Conservation (phyloP, 2,113 vertebrate genomes). For the Megatriorchis doriae region DNA sequence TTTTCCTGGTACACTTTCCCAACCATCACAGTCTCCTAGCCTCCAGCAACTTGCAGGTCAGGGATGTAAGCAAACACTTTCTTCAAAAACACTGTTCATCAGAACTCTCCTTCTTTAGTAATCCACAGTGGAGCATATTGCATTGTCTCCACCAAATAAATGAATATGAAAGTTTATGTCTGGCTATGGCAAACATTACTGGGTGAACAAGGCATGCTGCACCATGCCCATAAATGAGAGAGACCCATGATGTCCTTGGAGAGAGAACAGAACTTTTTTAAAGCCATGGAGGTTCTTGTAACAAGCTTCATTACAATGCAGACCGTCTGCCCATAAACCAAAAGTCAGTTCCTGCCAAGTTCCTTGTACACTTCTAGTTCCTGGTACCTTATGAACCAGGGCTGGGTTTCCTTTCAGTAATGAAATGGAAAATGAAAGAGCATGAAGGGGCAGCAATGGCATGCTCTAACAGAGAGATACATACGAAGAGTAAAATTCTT, state of each 20-base stretch:
- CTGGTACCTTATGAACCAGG: constrained; percentile 41
- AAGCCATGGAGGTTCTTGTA: constrained; percentile 7
- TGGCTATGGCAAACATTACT: neutral
- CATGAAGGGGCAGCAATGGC: constrained; percentile 7
- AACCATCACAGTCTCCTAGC: neutral
- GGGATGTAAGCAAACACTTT: neutral
- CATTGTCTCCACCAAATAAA: neutral
- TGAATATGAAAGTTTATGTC: neutral
- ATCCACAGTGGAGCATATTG: neutral
- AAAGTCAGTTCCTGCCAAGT: constrained; percentile 47
- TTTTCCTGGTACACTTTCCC: constrained; percentile 20
- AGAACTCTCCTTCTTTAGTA: neutral
- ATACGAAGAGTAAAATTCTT: neutral
- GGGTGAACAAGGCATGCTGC: constrained; percentile 23
- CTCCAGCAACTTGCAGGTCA: constrained; percentile 12
- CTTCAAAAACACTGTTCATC: constrained; percentile 1
- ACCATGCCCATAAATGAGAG: constrained; percentile 45
- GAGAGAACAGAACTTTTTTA: constrained; percentile 31
- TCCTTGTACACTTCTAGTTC: constrained; percentile 52
- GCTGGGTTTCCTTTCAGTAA: constrained; percentile 31
- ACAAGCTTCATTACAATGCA: constrained; percentile 56
- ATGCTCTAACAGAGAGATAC: constrained; percentile 6
- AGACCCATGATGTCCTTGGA: constrained; percentile 20
- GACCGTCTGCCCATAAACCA: constrained; percentile 52
- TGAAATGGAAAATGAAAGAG: constrained; percentile 32